A percentile compares a stretch with the other conserved stretches of the same genome.
Evolutionary conservation across 2,888 invertebrate genomes (phyloP).

Genomic region (Microctonus hyperodae): DNA sequence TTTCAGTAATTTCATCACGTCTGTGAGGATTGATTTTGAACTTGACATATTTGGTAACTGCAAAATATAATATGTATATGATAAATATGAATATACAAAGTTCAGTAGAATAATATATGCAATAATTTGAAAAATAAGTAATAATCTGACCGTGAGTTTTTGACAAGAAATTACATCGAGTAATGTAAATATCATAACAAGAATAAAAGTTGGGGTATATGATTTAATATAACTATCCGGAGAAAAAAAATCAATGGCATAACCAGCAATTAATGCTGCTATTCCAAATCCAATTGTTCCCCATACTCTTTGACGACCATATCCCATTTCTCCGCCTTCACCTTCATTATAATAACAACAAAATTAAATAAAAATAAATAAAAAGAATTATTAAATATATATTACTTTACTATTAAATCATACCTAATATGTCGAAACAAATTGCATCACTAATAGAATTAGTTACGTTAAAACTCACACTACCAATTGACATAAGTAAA

Average conservation of each 20-base stretch:
- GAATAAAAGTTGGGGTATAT: slow-evolving; percentile 76
- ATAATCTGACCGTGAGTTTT: slow-evolving; percentile 66
- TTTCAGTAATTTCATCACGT: slow-evolving; percentile 70
- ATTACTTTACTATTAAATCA: slow-evolving; percentile 14
- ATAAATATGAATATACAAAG: slow-evolving; percentile 1
- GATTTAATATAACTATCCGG: slow-evolving; percentile 66
- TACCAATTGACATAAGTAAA: slow-evolving; percentile 75
- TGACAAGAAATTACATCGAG: slow-evolving; percentile 74
- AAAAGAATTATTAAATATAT: slow-evolving; percentile 3
- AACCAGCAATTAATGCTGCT: slow-evolving; percentile 76
- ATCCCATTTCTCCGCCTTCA: slow-evolving; percentile 71
- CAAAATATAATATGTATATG: slow-evolving; percentile 44
- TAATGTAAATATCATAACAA: slow-evolving; percentile 71
- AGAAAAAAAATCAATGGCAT: slow-evolving; percentile 73
- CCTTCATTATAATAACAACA: slow-evolving; percentile 69
- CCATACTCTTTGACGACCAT: slow-evolving; percentile 83
- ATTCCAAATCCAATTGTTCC: slow-evolving; percentile 82
- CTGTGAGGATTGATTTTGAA: slow-evolving; percentile 74
- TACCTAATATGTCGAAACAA: slow-evolving; percentile 86
- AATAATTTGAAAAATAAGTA: background rate
- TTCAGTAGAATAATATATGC: background rate
- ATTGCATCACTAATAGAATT: slow-evolving; percentile 90
- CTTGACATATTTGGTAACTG: slow-evolving; percentile 75
- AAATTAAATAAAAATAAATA: slow-evolving; percentile 29
- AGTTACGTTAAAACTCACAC: slow-evolving; percentile 82